phyloP scores from a whole-genome alignment of 2,797 vertebrate species.

The Myotis pilosus region DNA sequence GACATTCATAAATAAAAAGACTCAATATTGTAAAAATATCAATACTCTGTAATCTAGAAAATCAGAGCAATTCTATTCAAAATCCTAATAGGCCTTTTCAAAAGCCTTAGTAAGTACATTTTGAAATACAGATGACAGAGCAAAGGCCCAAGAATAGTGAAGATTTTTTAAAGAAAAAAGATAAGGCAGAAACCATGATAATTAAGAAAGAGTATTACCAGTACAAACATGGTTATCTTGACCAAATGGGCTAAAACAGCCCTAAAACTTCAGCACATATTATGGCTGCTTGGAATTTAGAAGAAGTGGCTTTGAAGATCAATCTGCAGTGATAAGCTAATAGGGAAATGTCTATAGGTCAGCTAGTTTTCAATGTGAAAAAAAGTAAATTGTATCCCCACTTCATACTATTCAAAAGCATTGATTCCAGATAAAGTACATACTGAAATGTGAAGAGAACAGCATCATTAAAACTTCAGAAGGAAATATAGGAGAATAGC shows the following conservation, averaged over 20 bases:
- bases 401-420: not conserved
- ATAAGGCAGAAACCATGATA: not conserved
- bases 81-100: not conserved
- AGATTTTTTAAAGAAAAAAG: constrained; percentile 9
- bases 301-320: not conserved
- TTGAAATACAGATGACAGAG: not conserved
- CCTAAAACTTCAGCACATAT: not conserved
- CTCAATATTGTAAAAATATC: not conserved
- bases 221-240: not conserved
- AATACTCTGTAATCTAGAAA: not conserved
- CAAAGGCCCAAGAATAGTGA: not conserved
- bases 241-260: not conserved
- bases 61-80: not conserved
- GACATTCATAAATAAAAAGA: not conserved
- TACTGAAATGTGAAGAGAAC: not conserved
- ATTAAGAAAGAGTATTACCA: not conserved
- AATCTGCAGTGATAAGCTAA: not conserved
- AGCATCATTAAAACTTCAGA: not conserved
- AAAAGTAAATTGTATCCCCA: not conserved
- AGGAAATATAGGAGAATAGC: not conserved
- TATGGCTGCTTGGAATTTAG: not conserved
- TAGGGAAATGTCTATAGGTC: not conserved
- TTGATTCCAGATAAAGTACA: not conserved
- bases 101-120: not conserved
- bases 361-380: not conserved